These are phyloP conservation scores for Trichosurus vulpecula DNA, from an alignment of 2,797 vertebrate genomes.

Conservation along the genomic window DNA sequence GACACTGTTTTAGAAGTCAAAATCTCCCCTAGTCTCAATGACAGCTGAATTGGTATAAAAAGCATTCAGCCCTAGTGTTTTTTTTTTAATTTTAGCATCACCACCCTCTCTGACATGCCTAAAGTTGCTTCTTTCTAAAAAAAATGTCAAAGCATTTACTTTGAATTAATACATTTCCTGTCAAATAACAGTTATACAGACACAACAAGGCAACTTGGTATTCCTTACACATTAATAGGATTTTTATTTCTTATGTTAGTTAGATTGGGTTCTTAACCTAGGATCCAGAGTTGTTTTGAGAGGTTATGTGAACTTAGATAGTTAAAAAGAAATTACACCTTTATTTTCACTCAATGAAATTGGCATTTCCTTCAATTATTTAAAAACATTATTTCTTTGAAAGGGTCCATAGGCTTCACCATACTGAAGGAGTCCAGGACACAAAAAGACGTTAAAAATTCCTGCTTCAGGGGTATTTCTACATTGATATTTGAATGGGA, in stretches of 20 bases:
- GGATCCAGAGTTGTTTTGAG: neutral
- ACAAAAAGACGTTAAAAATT: neutral
- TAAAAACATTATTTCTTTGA: neutral
- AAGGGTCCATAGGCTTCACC: neutral
- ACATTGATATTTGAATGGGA: neutral
- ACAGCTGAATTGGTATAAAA: slow-evolving; percentile 42
- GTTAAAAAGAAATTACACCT: neutral
- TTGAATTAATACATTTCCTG: slow-evolving; percentile 49
- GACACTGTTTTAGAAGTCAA: slow-evolving; percentile 4
- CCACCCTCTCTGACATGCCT: slow-evolving; percentile 58
- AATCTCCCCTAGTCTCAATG: slow-evolving; percentile 22
- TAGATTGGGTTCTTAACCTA: neutral
- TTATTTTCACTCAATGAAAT: neutral
- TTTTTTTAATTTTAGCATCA: slow-evolving; percentile 35
- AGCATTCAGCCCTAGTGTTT: neutral
- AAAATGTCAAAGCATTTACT: slow-evolving; percentile 59
- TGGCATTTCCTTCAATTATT: neutral
- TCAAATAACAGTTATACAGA: slow-evolving; percentile 17
- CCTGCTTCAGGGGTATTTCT: neutral
- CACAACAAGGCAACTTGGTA: slow-evolving; percentile 40
- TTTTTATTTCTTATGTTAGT: slow-evolving; percentile 50
- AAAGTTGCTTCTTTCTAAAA: slow-evolving; percentile 29
- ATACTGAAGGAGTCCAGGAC: neutral
- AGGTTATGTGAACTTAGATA: neutral
- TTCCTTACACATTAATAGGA: slow-evolving; percentile 4